Conservation (phyloP, 2,888 invertebrate genomes). For the Stenurella melanura region DNA sequence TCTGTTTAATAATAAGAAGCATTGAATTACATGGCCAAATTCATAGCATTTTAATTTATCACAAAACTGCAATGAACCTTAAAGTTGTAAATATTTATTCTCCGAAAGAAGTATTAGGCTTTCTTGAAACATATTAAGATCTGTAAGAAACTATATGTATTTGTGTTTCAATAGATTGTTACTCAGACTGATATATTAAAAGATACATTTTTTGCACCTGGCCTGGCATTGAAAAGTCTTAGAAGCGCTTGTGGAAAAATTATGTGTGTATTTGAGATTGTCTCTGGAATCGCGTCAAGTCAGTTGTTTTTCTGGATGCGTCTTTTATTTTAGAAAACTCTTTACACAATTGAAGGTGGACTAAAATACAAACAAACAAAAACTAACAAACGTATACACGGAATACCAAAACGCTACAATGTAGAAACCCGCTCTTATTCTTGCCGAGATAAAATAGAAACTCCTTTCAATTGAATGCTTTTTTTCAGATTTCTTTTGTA, state of each 20-base stretch:
- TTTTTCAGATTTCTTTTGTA: neutral
- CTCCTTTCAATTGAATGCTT: neutral
- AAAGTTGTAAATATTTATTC: too few species aligned
- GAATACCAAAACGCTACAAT: conserved; percentile 24
- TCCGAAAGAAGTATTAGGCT: too few species aligned
- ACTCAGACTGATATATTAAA: too few species aligned
- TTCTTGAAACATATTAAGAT: too few species aligned
- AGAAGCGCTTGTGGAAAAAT: conserved; percentile 1
- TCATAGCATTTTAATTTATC: too few species aligned
- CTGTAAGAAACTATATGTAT: too few species aligned
- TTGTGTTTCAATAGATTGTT: too few species aligned
- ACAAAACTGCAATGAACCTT: too few species aligned
- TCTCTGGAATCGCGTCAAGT: conserved; percentile 49
- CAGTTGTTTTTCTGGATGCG: conserved; percentile 48
- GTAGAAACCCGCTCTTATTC: conserved; percentile 19
- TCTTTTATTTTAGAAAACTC: conserved; percentile 38
- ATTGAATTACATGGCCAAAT: too few species aligned
- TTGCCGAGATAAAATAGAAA: conserved; percentile 6
- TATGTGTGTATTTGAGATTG: conserved; percentile 16
- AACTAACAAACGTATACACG: conserved; percentile 25
- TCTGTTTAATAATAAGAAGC: too few species aligned
- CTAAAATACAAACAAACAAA: conserved; percentile 21
- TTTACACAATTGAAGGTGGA: conserved; percentile 26
- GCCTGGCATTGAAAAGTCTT: neutral
- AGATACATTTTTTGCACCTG: too few species aligned